Percentiles rank a stretch among this genome's conserved stretches.
These are phyloP conservation scores for Phacellophora camtschatica DNA, from an alignment of 30 jellyfish, hydroid and myxozoan genomes.

Conservation along the genomic window DNA sequence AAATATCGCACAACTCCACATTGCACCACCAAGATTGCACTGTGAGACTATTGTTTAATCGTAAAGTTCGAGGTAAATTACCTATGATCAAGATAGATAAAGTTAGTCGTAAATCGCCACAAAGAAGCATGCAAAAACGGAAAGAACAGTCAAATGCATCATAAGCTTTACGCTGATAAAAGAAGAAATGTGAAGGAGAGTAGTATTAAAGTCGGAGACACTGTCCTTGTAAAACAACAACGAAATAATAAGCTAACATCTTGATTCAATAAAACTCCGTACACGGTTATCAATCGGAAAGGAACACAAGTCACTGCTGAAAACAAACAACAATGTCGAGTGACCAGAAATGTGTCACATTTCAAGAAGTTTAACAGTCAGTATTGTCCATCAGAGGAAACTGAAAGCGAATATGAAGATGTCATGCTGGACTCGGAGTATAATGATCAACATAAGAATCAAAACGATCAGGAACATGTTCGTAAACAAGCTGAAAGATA, in stretches of 20 bases:
- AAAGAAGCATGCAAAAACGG: constrained; percentile 4
- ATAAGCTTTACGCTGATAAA: constrained; percentile 23
- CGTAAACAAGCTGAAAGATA: no score
- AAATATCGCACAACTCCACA: constrained; percentile 35
- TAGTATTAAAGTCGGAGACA: constrained; percentile 20
- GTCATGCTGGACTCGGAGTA: no score
- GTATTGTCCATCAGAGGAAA: no score
- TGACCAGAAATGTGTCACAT: constrained; percentile 26
- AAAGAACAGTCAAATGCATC: background rate
- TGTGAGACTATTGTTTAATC: constrained; percentile 44
- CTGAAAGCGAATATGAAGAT: no score
- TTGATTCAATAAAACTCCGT: background rate
- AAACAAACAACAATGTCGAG: background rate
- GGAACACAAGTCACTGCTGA: constrained; percentile 40
- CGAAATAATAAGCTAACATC: constrained; percentile 15
- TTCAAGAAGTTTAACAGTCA: no score
- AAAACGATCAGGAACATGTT: no score
- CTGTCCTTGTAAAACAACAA: constrained; percentile 13
- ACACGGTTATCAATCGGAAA: background rate
- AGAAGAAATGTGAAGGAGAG: background rate
- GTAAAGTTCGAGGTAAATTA: background rate
- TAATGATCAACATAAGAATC: no score
- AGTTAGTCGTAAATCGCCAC: background rate
- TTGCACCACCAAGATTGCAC: constrained; percentile 24
- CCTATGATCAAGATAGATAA: background rate